phyloP scores from a whole-genome alignment of 2,888 invertebrate species.

The Monoplex corrugatus region DNA sequence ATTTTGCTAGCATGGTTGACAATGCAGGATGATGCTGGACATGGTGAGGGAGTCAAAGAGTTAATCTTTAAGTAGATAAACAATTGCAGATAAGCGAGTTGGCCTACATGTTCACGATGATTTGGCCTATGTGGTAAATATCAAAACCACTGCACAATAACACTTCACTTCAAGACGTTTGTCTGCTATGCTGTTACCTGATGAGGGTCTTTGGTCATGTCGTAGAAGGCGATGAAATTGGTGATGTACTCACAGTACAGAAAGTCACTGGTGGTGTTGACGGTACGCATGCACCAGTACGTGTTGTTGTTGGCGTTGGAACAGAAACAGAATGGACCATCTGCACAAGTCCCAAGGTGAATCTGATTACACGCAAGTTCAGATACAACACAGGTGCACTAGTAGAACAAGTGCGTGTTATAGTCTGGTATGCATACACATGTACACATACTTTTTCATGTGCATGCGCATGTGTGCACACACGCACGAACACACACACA shows the following conservation, averaged over 20 bases:
- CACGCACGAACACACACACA: too few species aligned
- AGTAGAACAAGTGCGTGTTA: slow-evolving; percentile 57
- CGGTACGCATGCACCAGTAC: slow-evolving; percentile 97
- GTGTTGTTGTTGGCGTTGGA: slow-evolving; percentile 99
- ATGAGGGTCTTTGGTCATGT: slow-evolving; percentile 94
- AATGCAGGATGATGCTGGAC: too few species aligned
- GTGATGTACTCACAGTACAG: slow-evolving; percentile 99
- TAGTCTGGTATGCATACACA: too few species aligned
- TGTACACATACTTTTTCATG: too few species aligned
- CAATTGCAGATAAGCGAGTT: too few species aligned
- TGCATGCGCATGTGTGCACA: too few species aligned
- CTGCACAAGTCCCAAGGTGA: slow-evolving; percentile 92
- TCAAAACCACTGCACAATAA: too few species aligned
- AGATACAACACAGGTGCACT: slow-evolving; percentile 97
- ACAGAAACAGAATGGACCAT: slow-evolving; percentile 98
- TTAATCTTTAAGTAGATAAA: too few species aligned
- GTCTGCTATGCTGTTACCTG: slow-evolving; percentile 95
- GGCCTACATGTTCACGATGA: too few species aligned
- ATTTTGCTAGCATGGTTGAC: too few species aligned
- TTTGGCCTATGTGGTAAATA: too few species aligned
- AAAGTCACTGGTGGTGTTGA: slow-evolving; percentile 96
- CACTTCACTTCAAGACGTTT: slow-evolving; percentile 96
- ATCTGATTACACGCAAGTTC: slow-evolving; percentile 98
- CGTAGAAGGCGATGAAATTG: slow-evolving; percentile 96
- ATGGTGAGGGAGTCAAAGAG: too few species aligned